Evolutionary conservation across 2,113 vertebrate species (phyloP).

Genomic region (Trinectes maculatus): DNA sequence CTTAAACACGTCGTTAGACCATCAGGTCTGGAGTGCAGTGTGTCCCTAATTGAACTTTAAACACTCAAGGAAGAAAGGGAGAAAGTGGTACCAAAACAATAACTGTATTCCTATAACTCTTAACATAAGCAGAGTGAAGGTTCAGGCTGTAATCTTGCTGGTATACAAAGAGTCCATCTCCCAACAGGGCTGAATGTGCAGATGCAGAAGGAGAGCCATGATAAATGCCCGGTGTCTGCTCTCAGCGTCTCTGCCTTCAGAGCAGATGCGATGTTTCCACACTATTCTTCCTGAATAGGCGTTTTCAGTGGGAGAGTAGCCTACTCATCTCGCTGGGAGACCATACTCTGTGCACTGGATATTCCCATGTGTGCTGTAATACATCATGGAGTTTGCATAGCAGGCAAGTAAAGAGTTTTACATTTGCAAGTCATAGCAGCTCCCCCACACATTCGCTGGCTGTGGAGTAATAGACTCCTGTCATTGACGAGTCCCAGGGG

Average conservation of each 20-base stretch:
- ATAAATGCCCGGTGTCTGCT: neutral
- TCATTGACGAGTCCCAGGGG: conserved; percentile 69
- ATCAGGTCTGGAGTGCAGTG: conserved; percentile 35
- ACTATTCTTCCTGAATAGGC: conserved; percentile 25
- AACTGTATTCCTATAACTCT: conserved; percentile 21
- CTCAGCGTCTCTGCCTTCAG: conserved; percentile 12
- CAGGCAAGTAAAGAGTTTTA: conserved; percentile 56
- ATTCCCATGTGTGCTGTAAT: conserved; percentile 59
- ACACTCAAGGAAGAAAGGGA: conserved; percentile 20
- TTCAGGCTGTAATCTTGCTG: conserved; percentile 18
- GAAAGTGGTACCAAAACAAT: conserved; percentile 27
- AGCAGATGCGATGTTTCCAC: conserved; percentile 16
- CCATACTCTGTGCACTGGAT: conserved; percentile 43
- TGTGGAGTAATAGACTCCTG: conserved; percentile 68
- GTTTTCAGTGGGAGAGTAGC: conserved; percentile 19
- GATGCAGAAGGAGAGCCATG: conserved; percentile 1
- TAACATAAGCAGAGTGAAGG: conserved; percentile 18
- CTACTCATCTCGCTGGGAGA: conserved; percentile 18
- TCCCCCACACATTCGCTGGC: conserved; percentile 20
- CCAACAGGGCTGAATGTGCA: conserved; percentile 16
- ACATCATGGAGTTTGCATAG: conserved; percentile 63
- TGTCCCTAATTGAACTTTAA: conserved; percentile 61
- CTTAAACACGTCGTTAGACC: no score
- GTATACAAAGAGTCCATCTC: conserved; percentile 16
- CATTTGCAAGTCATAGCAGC: conserved; percentile 70